Evolutionary conservation across 2,888 invertebrate species (phyloP).

Genomic region (Julus scandinavius): DNA sequence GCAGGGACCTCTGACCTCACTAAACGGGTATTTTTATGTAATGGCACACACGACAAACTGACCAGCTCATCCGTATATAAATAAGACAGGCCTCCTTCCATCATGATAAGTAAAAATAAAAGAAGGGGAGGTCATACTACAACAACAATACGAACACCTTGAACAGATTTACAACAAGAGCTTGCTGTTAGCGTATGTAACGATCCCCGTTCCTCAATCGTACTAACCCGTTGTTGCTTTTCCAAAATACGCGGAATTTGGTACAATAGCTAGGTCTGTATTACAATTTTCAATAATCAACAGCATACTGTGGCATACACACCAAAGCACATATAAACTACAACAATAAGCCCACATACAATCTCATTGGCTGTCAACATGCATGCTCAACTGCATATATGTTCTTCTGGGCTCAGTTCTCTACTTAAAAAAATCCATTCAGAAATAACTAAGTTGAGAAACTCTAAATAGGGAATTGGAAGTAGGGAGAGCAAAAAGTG

Average conservation of each 20-base stretch:
- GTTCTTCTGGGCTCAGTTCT: not conserved
- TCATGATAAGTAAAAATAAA: not conserved
- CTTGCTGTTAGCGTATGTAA: not conserved
- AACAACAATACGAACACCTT: not conserved
- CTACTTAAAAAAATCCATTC: not conserved
- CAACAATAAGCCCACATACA: not conserved
- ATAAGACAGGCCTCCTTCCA: not conserved
- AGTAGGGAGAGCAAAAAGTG: not conserved
- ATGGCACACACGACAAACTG: constrained; percentile 8
- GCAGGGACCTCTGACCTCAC: constrained; percentile 42
- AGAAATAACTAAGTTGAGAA: not conserved
- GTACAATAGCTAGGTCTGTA: not conserved
- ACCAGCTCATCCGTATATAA: not conserved
- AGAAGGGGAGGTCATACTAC: constrained; percentile 13
- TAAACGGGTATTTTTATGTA: constrained; percentile 13
- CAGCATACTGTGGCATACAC: not conserved
- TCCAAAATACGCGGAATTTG: not conserved
- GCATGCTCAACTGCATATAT: not conserved
- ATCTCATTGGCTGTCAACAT: constrained; percentile 5
- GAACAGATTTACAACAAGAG: not conserved
- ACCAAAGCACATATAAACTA: not conserved
- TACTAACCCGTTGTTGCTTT: not conserved
- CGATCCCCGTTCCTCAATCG: not conserved
- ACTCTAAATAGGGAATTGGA: not conserved
- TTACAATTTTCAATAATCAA: not conserved